Evolutionary conservation across 2,888 invertebrate species (phyloP).

Genomic region (Maniola hyperantus): DNA sequence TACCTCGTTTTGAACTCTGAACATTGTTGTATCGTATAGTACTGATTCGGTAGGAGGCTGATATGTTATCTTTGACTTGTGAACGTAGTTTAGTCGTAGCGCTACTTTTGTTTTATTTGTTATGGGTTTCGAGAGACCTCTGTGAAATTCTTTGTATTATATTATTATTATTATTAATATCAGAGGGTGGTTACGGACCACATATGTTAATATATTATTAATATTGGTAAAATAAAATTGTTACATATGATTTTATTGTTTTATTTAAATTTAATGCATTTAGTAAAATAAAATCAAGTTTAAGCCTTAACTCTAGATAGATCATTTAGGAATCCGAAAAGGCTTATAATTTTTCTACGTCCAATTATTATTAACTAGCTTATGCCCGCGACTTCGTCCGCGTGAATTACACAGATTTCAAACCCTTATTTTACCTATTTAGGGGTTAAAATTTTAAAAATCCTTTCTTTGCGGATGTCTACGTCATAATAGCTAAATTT

Average conservation of each 20-base stretch:
- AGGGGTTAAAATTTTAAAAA: too few species aligned
- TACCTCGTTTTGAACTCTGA: conserved; percentile 61
- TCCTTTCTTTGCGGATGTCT: too few species aligned
- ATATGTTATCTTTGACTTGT: conserved; percentile 59
- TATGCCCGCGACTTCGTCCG: too few species aligned
- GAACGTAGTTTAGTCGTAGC: conserved; percentile 60
- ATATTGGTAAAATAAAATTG: conserved; percentile 83
- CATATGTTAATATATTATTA: conserved; percentile 83
- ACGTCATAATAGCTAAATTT: too few species aligned
- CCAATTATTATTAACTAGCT: too few species aligned
- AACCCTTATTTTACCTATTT: too few species aligned
- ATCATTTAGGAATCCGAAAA: too few species aligned
- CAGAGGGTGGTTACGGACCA: conserved; percentile 79
- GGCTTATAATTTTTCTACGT: too few species aligned
- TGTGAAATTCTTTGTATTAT: conserved; percentile 82
- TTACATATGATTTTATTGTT: conserved; percentile 70
- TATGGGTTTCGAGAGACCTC: conserved; percentile 74
- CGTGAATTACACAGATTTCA: too few species aligned
- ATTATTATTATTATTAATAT: conserved; percentile 72
- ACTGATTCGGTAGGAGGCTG: conserved; percentile 54
- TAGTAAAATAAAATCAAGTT: too few species aligned
- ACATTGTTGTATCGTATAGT: conserved; percentile 55
- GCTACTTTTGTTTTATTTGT: conserved; percentile 73
- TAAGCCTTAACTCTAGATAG: too few species aligned
- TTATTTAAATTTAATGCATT: conserved; percentile 47